phyloP scores from a whole-genome alignment of 1,140 invertebrate species.

The Antheraea mylitta region DNA sequence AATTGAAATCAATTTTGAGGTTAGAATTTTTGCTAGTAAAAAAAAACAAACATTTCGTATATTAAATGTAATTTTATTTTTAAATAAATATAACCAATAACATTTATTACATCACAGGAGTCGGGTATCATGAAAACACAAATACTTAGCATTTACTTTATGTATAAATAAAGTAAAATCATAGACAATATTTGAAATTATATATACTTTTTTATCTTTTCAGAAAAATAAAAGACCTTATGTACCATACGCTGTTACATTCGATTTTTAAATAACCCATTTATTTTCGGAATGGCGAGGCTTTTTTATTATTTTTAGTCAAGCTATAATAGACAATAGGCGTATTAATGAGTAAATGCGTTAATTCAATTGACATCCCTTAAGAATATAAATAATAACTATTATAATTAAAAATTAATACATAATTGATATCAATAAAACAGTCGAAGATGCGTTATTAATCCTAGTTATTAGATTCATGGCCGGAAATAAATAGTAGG shows the following conservation, averaged over 20 bases:
- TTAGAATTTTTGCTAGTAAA: neutral
- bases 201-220: neutral
- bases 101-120: conserved; percentile 79
- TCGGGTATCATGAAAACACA: conserved; percentile 75
- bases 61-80: conserved; percentile 76
- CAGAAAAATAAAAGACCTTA: no score
- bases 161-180: conserved; percentile 6
- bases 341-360: conserved; percentile 9
- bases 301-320: neutral
- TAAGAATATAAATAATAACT: conserved; percentile 59
- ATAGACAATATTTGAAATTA: conserved; percentile 13
- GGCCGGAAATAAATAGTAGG: neutral
- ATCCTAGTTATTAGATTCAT: neutral
- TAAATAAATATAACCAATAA: conserved; percentile 79
- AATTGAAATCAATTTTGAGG: no score
- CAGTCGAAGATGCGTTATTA: conserved; percentile 8
- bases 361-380: conserved; percentile 55
- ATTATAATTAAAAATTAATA: conserved; percentile 27
- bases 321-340: neutral
- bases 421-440: conserved; percentile 2
- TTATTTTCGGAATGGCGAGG: neutral
- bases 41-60: conserved; percentile 48
- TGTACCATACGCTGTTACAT: no score
- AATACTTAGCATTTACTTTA: conserved; percentile 24
- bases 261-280: no score